Percentiles rank a stretch among this genome's conserved stretches.
Evolutionary conservation across 2,888 invertebrate genomes (phyloP).

Genomic region (Amiota communis): DNA sequence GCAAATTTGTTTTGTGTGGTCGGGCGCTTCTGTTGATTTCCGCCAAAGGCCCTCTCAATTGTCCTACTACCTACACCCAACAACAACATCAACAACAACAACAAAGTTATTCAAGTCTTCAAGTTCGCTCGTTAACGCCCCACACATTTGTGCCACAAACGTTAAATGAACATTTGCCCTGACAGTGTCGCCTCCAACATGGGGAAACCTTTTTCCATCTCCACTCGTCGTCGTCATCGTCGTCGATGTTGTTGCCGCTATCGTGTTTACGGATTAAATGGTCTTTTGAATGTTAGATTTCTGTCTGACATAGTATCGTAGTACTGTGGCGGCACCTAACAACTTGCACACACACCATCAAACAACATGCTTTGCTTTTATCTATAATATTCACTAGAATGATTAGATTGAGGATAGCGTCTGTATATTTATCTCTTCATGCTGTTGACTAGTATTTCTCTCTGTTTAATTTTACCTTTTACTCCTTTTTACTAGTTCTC

Average conservation of each 20-base stretch:
- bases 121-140: conserved; percentile 8
- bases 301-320: conserved; percentile 19
- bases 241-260: neutral
- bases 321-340: conserved; percentile 4
- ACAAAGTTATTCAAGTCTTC: neutral
- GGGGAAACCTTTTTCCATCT: neutral
- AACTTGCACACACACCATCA: neutral
- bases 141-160: neutral
- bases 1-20: conserved; percentile 23
- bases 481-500: neutral
- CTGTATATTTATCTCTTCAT: neutral
- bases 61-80: neutral
- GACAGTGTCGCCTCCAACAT: conserved; percentile 7
- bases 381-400: no score
- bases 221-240: neutral
- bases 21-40: conserved; percentile 6
- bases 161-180: neutral
- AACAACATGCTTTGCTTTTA: neutral
- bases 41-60: neutral
- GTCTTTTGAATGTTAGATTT: conserved; percentile 27
- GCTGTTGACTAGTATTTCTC: neutral
- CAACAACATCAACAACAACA: neutral
- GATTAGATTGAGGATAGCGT: no score
- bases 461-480: conserved; percentile 9
- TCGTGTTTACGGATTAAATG: conserved; percentile 26